Conservation (phyloP, 2,113 vertebrate species). For the Ceyx margarethae region DNA sequence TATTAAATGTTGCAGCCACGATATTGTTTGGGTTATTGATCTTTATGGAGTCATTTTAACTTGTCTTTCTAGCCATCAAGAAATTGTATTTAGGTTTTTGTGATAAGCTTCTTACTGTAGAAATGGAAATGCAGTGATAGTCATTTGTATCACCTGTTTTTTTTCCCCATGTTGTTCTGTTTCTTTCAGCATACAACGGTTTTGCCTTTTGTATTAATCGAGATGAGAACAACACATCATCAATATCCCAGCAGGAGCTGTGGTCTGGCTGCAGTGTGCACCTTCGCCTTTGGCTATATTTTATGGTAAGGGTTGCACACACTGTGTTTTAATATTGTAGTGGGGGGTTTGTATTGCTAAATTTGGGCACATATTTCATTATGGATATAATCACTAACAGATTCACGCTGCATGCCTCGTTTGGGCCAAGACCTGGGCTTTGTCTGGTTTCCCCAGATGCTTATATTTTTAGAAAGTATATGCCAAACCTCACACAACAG, state of each 20-base stretch:
- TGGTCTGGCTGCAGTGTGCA: conserved; percentile 86
- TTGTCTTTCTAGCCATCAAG: background rate
- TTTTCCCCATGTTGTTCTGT: conserved; percentile 21
- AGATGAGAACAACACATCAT: conserved; percentile 97
- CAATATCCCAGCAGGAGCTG: conserved; percentile 89
- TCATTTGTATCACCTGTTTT: conserved; percentile 59
- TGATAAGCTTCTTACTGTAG: background rate
- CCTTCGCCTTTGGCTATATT: conserved; percentile 91
- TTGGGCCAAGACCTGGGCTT: conserved; percentile 78
- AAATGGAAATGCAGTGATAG: background rate
- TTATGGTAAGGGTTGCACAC: conserved; percentile 85
- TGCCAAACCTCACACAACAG: conserved; percentile 81
- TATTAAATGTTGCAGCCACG: accelerated
- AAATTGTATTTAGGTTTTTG: background rate
- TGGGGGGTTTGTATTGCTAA: conserved; percentile 67
- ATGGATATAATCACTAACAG: conserved; percentile 75
- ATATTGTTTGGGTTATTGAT: background rate
- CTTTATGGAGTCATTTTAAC: background rate
- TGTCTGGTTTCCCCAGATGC: conserved; percentile 78
- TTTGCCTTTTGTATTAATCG: conserved; percentile 96
- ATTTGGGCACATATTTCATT: conserved; percentile 75
- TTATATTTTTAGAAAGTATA: conserved; percentile 79
- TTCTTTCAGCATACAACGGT: conserved; percentile 93
- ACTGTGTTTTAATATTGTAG: conserved; percentile 61
- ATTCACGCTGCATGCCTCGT: conserved; percentile 67